phyloP scores from a whole-genome alignment of 2,888 invertebrate genomes.

The Onchidella celtica region DNA sequence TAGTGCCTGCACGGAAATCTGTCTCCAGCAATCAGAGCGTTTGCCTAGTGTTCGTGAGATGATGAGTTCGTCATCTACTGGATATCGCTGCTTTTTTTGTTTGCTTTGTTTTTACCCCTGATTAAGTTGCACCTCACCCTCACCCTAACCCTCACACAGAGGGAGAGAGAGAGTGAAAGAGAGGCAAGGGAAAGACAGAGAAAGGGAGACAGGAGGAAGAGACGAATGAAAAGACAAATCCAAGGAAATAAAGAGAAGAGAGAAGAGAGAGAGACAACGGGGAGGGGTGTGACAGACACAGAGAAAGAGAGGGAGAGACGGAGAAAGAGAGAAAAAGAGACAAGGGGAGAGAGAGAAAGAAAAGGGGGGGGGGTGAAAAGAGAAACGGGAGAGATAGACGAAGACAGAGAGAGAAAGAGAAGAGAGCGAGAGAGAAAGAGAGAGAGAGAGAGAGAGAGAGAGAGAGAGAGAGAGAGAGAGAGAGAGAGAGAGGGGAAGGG shows the following conservation, averaged over 20 bases:
- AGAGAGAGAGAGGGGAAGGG: background rate
- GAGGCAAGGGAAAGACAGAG: background rate
- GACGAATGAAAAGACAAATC: background rate
- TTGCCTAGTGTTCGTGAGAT: no score
- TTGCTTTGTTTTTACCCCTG: no score
- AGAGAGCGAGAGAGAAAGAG: background rate
- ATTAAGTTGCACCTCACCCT: no score
- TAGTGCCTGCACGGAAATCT: no score
- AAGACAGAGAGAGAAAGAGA: background rate
- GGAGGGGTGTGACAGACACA: no score
- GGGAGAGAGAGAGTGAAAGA: background rate
- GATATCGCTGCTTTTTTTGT: no score
- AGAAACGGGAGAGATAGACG: background rate
- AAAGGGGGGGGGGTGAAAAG: background rate
- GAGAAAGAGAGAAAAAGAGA: background rate
- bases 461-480: no score
- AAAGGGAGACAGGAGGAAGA: background rate
- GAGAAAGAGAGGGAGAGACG: background rate
- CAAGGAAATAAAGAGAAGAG: background rate
- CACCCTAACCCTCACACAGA: no score
- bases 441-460: background rate
- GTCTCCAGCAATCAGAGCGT: no score
- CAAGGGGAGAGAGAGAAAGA: background rate
- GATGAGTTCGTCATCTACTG: no score
- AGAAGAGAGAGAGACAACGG: background rate